Evolutionary conservation across 1,140 invertebrate species (phyloP), one percentile per base, ranked within the genome.

Genomic region (Leptinotarsa undecemlineata): DNA sequence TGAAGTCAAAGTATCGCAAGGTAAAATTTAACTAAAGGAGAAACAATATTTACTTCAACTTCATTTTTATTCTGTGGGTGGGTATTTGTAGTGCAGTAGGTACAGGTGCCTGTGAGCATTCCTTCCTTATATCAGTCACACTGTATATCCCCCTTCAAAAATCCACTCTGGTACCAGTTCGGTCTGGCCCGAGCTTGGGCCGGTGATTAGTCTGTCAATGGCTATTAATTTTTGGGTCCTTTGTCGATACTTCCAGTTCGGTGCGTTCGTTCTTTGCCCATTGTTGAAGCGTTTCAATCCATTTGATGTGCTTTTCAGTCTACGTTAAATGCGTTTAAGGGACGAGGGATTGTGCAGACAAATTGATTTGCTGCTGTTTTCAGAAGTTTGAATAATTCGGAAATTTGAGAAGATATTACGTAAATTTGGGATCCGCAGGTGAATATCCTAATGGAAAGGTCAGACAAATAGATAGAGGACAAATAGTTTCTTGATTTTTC

Each of bases 181-280:
- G 51, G 51, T 57, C 51, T 19, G n/a, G 51, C 51, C 51, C 51
- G 6, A 57, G 51, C n/a, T 19, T 57, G 51, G 51, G 17, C 74
- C 61, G 64, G 68, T 71, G 23, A 76, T 76, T 76, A 76, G 75
- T 71, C 75, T 73, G 75, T 76, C 75, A 76, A 76, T 70, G 72
- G 71, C 51, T 72, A 76, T 76, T 76, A 76, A 74, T 74, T 73
- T 71, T 42, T 19, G 57, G 26, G 57, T 20, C 68, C 51, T 76
- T 76, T 74, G 68, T 74, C 26, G 72, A 47, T 33, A n/a, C 57
- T 71, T 74, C 47, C 75, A 66, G 48, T 47, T 62, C 75, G 57
- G 57, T 74, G 74, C 70, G 67, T 70, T 70, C 66, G 57, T 76
- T 76, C 74, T 71, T 57, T 57, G 17, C n/a, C 69, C 23, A 69